Conservation (phyloP, 2,888 invertebrate genomes). For the Drosophila prolongata region DNA sequence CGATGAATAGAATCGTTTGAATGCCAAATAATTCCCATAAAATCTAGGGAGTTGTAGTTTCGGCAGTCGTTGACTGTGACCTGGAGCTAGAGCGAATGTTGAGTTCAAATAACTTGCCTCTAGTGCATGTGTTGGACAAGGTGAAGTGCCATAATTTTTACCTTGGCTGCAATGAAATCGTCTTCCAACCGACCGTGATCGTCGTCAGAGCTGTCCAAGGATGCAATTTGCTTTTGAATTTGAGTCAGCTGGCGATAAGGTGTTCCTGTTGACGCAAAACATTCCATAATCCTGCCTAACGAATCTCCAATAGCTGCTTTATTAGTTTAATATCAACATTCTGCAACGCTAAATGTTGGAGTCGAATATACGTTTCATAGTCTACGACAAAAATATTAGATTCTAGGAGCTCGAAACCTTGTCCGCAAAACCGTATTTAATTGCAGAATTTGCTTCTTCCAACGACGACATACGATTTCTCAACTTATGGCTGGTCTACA, state of each 20-base stretch:
- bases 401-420: neutral
- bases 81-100: neutral
- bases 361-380: too few species aligned
- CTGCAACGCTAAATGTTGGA: too few species aligned
- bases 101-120: neutral
- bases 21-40: neutral
- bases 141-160: too few species aligned
- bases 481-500: constrained; percentile 6
- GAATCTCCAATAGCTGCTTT: neutral
- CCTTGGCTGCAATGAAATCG: too few species aligned
- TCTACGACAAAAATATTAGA: neutral
- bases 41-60: neutral
- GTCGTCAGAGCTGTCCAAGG: too few species aligned
- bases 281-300: neutral
- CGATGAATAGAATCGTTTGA: neutral
- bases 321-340: neutral
- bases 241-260: too few species aligned
- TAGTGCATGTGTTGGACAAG: too few species aligned
- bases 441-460: constrained; percentile 3
- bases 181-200: too few species aligned
- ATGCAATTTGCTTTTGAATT: too few species aligned
- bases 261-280: neutral
- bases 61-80: neutral
- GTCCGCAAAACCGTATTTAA: constrained; percentile 2
- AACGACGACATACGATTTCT: neutral